Evolutionary conservation across 2,113 vertebrate genomes (phyloP).

Genomic region (Romanogobio albipinnatus): DNA sequence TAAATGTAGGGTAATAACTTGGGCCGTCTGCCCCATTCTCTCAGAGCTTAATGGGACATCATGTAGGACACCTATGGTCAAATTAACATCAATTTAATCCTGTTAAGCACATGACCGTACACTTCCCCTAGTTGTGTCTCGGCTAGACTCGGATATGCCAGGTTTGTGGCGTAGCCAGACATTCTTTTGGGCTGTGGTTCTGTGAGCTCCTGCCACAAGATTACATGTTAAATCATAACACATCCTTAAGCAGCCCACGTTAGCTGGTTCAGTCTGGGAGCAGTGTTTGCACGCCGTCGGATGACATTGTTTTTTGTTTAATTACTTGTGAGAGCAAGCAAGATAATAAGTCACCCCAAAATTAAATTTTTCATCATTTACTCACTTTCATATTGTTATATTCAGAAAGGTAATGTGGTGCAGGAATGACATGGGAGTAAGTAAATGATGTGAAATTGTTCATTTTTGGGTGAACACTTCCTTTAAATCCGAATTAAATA

Average conservation of each 20-base stretch:
- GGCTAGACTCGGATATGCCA: not conserved
- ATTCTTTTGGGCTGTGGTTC: slow-evolving; percentile 38
- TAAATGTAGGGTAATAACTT: slow-evolving; percentile 15
- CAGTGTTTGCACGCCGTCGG: not conserved
- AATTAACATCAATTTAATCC: slow-evolving; percentile 18
- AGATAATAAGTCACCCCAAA: not conserved
- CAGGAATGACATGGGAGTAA: not conserved
- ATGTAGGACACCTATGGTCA: not conserved
- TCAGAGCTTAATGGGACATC: not conserved
- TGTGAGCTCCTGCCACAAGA: not conserved
- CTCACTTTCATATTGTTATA: not conserved
- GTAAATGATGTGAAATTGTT: not conserved
- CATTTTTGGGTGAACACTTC: not conserved
- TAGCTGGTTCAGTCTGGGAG: slow-evolving; percentile 9
- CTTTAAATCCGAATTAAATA: not conserved
- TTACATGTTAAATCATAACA: slow-evolving; percentile 29
- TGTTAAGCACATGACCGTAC: not conserved
- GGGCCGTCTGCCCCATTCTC: not conserved
- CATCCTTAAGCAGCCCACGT: slow-evolving; percentile 23
- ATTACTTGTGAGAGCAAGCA: not conserved
- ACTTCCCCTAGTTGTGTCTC: slow-evolving; percentile 20
- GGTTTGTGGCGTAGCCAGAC: slow-evolving; percentile 39
- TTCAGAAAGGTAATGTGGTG: not conserved
- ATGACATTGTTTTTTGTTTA: not conserved
- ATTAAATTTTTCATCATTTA: not conserved